phyloP scores from a whole-genome alignment of 2,797 vertebrate species.

The Sebastes hubbsi region DNA sequence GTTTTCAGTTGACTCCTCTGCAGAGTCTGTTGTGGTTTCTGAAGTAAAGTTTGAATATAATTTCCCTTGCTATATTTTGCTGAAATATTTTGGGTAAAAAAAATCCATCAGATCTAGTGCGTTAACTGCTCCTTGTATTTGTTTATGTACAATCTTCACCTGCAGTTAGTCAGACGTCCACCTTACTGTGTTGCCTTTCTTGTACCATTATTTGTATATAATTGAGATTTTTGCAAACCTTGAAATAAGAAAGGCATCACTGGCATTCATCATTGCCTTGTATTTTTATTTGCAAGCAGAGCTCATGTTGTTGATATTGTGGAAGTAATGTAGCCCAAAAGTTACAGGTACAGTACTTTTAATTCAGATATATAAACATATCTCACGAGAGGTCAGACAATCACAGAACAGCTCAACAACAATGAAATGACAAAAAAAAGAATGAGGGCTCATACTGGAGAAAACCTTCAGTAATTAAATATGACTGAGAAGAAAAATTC shows the following conservation, averaged over 20 bases:
- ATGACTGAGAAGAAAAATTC: not conserved
- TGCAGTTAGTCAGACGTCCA: not conserved
- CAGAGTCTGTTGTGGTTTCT: too few species aligned
- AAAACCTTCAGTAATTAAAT: not conserved
- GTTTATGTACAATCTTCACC: not conserved
- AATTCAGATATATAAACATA: slow-evolving; percentile 56
- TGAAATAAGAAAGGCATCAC: slow-evolving; percentile 31
- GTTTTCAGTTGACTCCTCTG: too few species aligned
- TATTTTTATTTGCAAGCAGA: not conserved
- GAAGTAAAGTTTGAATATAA: too few species aligned
- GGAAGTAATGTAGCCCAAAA: not conserved
- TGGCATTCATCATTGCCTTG: not conserved
- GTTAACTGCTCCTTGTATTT: not conserved
- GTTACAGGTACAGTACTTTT: slow-evolving; percentile 40
- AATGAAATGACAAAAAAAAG: not conserved
- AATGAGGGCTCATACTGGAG: not conserved
- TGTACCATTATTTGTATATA: slow-evolving; percentile 19
- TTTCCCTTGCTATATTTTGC: too few species aligned
- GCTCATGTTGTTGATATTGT: not conserved
- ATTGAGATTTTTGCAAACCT: slow-evolving; percentile 5
- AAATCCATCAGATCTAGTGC: not conserved
- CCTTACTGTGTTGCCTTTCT: slow-evolving; percentile 4
- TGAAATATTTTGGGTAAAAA: too few species aligned
- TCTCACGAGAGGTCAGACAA: slow-evolving; percentile 1
- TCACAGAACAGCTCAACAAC: slow-evolving; percentile 7